Conservation (phyloP, 2,113 vertebrate genomes). For the Rhodinocichla rosea region DNA sequence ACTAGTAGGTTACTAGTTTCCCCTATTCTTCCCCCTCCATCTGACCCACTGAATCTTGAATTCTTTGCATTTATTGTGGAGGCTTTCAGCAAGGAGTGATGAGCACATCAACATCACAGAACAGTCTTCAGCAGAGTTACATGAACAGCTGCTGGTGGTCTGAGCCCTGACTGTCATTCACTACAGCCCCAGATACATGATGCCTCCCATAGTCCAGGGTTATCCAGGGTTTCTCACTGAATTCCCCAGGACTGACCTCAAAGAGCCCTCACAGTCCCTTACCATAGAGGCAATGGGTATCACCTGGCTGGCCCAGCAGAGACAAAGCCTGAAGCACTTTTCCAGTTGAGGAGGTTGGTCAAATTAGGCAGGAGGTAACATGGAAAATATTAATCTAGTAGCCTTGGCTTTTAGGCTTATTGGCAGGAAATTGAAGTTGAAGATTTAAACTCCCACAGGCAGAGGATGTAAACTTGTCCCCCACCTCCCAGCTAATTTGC, state of each 20-base stretch:
- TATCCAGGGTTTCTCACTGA: neutral
- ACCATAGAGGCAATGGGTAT: neutral
- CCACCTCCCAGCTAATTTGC: neutral
- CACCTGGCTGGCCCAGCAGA: neutral
- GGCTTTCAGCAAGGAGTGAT: neutral
- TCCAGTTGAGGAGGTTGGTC: neutral
- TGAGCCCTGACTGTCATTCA: neutral
- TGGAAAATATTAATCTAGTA: neutral
- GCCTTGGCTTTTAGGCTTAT: neutral
- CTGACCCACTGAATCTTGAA: neutral
- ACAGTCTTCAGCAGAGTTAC: neutral
- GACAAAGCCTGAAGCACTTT: neutral
- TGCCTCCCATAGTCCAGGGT: neutral
- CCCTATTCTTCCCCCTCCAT: neutral
- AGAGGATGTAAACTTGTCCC: neutral
- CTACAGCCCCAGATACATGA: neutral
- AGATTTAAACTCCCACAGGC: neutral
- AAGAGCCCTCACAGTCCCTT: neutral
- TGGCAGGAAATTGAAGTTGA: neutral
- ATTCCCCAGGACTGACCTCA: neutral
- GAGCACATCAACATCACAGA: neutral
- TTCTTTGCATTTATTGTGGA: neutral
- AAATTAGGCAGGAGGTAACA: neutral
- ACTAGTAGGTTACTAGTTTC: neutral
- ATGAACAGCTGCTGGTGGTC: fast-evolving